Evolutionary conservation across 2,797 vertebrate species (phyloP).

Genomic region (Harpagifer antarcticus): DNA sequence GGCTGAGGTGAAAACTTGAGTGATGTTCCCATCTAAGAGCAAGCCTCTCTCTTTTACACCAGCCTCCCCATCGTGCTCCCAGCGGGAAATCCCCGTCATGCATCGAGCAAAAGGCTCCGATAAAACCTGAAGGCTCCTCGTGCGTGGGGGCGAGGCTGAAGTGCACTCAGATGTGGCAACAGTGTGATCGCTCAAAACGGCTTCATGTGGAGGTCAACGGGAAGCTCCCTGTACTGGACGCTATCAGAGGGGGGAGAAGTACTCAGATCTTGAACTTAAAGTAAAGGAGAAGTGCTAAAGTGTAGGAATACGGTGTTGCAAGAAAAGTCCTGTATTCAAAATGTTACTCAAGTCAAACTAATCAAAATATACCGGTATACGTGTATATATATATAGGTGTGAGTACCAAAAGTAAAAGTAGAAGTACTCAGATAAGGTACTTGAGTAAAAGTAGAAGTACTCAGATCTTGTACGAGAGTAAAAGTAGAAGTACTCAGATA

Average conservation of each 20-base stretch:
- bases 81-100: conserved; percentile 68
- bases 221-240: conserved; percentile 23
- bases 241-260: not conserved
- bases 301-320: no score
- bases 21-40: conserved; percentile 59
- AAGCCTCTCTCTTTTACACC: conserved; percentile 71
- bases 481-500: no score
- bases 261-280: no score
- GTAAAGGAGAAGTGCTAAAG: no score
- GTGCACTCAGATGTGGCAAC: conserved; percentile 48
- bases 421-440: no score
- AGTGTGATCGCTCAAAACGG: conserved; percentile 42
- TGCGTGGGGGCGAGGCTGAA: conserved; percentile 29
- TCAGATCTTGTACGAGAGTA: no score
- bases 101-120: conserved; percentile 32
- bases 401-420: no score
- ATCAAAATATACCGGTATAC: no score
- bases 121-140: conserved; percentile 49
- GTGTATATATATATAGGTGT: no score
- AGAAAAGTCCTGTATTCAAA: no score
- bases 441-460: no score
- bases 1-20: conserved; percentile 69
- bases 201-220: conserved; percentile 52
- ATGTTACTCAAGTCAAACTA: no score
- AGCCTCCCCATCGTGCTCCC: conserved; percentile 63